Conservation (phyloP, 53 echinoderm and acorn worm species). For the Arbacia lixula region DNA sequence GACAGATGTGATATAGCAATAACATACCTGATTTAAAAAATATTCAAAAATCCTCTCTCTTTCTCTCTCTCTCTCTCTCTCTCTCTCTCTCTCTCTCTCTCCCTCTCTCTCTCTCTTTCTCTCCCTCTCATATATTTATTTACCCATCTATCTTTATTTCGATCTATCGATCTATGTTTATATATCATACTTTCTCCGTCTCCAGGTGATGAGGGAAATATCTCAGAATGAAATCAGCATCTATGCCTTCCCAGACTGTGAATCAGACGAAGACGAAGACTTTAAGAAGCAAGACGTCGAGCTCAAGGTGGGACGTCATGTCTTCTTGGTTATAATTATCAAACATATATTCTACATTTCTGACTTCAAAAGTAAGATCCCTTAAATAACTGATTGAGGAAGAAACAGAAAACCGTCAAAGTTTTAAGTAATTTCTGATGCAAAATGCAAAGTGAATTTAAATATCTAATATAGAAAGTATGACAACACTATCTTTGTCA, state of each 20-base stretch:
- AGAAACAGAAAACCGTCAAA: too few relatives aligned
- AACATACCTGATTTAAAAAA: too few relatives aligned
- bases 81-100: not conserved
- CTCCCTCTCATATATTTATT: not conserved
- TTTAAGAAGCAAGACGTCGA: constrained; percentile 86
- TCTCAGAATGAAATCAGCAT: constrained; percentile 89
- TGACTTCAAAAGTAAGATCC: too few relatives aligned
- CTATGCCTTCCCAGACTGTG: constrained; percentile 89
- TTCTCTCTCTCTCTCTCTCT: not conserved
- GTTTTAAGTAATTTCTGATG: too few relatives aligned
- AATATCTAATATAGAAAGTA: too few relatives aligned
- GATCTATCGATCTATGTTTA: not conserved
- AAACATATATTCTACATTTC: too few relatives aligned
- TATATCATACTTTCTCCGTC: not conserved
- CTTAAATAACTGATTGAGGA: too few relatives aligned
- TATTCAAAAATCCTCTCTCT: not conserved
- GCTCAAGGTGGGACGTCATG: constrained; percentile 89
- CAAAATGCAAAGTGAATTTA: too few relatives aligned
- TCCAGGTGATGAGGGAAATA: constrained; percentile 88
- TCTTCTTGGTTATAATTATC: too few relatives aligned
- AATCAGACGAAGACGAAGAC: constrained; percentile 98
- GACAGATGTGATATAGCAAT: too few relatives aligned
- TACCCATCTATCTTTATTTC: not conserved
- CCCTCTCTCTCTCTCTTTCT: not conserved
- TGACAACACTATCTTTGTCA: too few relatives aligned